Evolutionary conservation across 2,888 invertebrate genomes (phyloP), one percentile per base, ranked within the genome.

Genomic region (Hypercompe scribonia): DNA sequence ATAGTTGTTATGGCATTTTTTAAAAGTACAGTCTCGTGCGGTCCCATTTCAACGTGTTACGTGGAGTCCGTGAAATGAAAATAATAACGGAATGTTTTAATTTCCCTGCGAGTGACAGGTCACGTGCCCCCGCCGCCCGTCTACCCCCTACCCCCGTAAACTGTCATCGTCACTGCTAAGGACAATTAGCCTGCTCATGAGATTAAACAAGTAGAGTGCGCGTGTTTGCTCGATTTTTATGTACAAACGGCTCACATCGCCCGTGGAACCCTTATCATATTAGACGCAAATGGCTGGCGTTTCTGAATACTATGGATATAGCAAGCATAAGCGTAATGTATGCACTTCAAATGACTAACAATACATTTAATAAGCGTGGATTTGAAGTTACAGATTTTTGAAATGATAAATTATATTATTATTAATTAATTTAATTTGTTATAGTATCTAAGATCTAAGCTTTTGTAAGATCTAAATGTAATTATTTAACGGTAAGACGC

Each of bases 91-190:
- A 94, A 95, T 95, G 94, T 94, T 96, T 95, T 95, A 95, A 96
- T 95, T 95, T 95, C 91, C 89, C 96, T 96, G 96, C 93, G 90
- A 92, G 90, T 96, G 96, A 96, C 96, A 93, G 96, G 96, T 94
- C 96, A 95, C 96, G 96, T 96, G 96, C 82, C 89, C 89, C 86
- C 83, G 81, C 78, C 82, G 81, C 86, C 86, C 84, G 84, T 78
- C 73, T 74, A 75, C 74, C 77, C 69, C 69, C 72, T 75, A 39
- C 78, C 78, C 87, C 83, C 82, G 28, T 31, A 61, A 85, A 89
- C 94, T 94, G 94, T 93, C 95, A 94, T 94, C 91, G 85, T 94
- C 95, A 94, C 93, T 94, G 92, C 93, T 86, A 87, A 85, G 93
- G 91, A 94, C 95, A 95, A 95, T 95, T 95, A 95, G 94, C 92